Conservation (phyloP, 2,797 vertebrate genomes). For the Urosaurus nigricauda region DNA sequence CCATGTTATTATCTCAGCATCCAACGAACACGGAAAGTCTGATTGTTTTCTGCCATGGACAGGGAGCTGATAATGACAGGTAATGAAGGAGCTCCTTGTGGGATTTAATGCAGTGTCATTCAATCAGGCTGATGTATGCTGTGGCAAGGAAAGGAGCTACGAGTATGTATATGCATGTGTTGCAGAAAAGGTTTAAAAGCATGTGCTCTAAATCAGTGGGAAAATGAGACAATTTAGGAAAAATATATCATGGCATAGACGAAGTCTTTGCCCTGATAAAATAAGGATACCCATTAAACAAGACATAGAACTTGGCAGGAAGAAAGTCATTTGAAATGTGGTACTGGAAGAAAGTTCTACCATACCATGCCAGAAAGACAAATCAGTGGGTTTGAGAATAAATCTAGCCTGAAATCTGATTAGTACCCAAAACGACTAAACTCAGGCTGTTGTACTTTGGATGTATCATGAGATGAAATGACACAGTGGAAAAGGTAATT, state of each 20-base stretch:
- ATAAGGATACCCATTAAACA: too few relatives aligned
- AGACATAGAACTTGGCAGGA: too few relatives aligned
- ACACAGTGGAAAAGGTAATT: too few relatives aligned
- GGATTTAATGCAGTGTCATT: conserved; percentile 52
- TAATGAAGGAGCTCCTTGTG: conserved; percentile 5
- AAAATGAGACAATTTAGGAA: background rate
- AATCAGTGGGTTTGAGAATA: too few relatives aligned
- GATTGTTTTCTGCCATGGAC: conserved; percentile 51
- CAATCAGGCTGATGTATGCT: conserved; percentile 28
- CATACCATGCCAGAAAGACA: too few relatives aligned
- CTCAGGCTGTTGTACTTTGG: too few relatives aligned
- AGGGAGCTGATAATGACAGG: conserved; percentile 54
- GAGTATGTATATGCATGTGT: background rate
- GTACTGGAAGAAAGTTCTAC: too few relatives aligned
- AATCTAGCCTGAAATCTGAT: too few relatives aligned
- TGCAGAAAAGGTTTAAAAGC: background rate
- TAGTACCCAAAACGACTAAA: too few relatives aligned
- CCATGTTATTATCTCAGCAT: conserved; percentile 63
- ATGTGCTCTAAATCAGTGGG: background rate
- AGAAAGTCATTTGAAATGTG: too few relatives aligned
- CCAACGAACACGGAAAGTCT: conserved; percentile 45
- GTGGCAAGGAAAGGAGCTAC: background rate
- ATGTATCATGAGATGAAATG: too few relatives aligned
- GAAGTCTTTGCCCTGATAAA: background rate
- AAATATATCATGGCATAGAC: background rate